phyloP scores from a whole-genome alignment of 2,888 invertebrate genomes.

The Nineta flava region DNA sequence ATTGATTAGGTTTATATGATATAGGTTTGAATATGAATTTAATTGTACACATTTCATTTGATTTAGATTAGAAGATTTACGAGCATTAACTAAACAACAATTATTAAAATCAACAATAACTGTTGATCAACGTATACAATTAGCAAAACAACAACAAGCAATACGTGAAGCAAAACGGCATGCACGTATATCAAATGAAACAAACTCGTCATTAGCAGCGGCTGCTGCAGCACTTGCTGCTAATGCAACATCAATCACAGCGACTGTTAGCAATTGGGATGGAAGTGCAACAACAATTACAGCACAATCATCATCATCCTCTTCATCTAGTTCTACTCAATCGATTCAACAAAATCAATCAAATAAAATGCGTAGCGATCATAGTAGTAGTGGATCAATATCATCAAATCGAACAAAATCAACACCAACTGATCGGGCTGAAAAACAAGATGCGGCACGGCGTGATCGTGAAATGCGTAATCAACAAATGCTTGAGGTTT shows the following conservation, averaged over 20 bases:
- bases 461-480: conserved; percentile 67
- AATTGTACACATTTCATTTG: neutral
- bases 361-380: neutral
- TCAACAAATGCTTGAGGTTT: conserved; percentile 78
- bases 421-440: conserved; percentile 43
- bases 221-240: conserved; percentile 4
- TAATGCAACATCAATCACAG: conserved; percentile 4
- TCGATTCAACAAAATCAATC: neutral
- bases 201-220: conserved; percentile 1
- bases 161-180: conserved; percentile 61
- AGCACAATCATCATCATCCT: neutral
- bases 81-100: conserved; percentile 23
- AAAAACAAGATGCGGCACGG: conserved; percentile 68
- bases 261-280: conserved; percentile 6
- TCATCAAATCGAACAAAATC: neutral
- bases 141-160: conserved; percentile 54
- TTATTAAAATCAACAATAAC: conserved; percentile 46
- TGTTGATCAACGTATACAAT: conserved; percentile 60
- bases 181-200: conserved; percentile 29
- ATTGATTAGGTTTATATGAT: no score
- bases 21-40: conserved; percentile 5
- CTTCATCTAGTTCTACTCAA: neutral
- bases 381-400: neutral
- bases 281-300: conserved; percentile 7
- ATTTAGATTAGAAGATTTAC: conserved; percentile 46